Base-by-base conservation (phyloP, 2,113 vertebrate genomes). In the Athene cunicularia region DNA sequence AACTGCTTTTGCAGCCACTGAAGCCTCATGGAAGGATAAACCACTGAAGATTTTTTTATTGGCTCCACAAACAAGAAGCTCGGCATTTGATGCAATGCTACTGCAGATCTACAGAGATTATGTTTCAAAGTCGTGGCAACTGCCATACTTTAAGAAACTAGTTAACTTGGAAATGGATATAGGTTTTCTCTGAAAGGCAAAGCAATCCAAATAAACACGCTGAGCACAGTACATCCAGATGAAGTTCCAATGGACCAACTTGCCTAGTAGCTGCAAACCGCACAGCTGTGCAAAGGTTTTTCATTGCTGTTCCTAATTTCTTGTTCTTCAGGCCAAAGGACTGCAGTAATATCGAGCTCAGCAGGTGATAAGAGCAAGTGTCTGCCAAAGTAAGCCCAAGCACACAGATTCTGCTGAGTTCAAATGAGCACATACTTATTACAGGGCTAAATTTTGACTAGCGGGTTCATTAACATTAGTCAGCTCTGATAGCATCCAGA, bases 1-100 rank as follows among this genome's bases (percentile, higher is more conserved):
- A 72, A 96, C 81, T 80, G 84, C 95, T 96, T 87, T 95, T 70
- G 94, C 91, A 98, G 95, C 92, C 92, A 9, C 68, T 32, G 64
- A 63, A 92, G 68, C 85, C 66, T 79, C 77, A 8, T 11, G 80
- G 62, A 74, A 88, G 97, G 90, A 92, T 71, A 96, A 97, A 94
- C 74, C 89, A 84, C 86, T 41, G 89, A 86, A 71, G 94, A 95
- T 49, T 95, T 93, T 90, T 96, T 94, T 95, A 90, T 90, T 86
- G 94, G 87, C 94, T 91, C 72, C 13, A 86, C 93, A 95, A 94
- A 96, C 79, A 80, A 89, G 85, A 22, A 66, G 82, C 73, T 39
- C 33, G 26, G 82, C 55, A 10, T 64, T 91, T 73, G 80, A 63
- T 66, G 85, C 8, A 32, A 87, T 0, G 59, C 94, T 97, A 80